Evolutionary conservation across 2,113 vertebrate species (phyloP), one percentile per base, ranked within the genome.

Genomic region (Pituophis catenifer): DNA sequence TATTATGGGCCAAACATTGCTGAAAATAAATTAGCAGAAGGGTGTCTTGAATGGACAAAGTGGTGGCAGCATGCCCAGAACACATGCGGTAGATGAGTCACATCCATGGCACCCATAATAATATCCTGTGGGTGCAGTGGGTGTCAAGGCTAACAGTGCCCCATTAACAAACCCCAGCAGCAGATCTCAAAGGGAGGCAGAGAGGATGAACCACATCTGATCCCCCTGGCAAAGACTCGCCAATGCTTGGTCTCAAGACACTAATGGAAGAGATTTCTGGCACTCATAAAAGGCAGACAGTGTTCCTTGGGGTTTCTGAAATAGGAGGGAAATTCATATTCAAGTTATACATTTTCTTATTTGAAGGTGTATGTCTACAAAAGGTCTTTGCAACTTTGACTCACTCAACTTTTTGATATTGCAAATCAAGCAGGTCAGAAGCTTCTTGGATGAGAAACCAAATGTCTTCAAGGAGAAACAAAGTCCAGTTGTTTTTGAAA

Each of bases 11-110:
- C 65, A 33, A 26, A n/a, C n/a, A 70, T 70, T 52, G 17, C 58
- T 88, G n/a, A 92, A 44, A 92, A 54, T n/a, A 81, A 81, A 53
- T 48, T 52, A 44, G 86, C n/a, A 75, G 91, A 9, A 55, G 86
- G 86, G 50, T 5, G 11, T 75, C 38, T 44, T 70, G 86, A 54
- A 70, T 54, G 58, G 86, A 75, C 58, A 92, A 48, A 62, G 59
- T 29, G 54, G 52, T 92, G 91, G 86, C 91, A 89, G 8, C 21
- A 19, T 92, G 86, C 86, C 91, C 58, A 92, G 86, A 33, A 88
- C 86, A 89, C 88, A 75, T 54, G 24, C 23, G 38, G 59, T 15
- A 21, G 44, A 91, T 92, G 86, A 92, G 86, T 89, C 91, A 92
- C 87, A 70, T 89, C 86, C 86, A 91, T 87, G 1, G 38, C 55